A percentile compares a stretch with the other conserved stretches of the same genome.
Conservation (phyloP, 92 coral and sea anemone genomes). For the Epizoanthus scotinus region DNA sequence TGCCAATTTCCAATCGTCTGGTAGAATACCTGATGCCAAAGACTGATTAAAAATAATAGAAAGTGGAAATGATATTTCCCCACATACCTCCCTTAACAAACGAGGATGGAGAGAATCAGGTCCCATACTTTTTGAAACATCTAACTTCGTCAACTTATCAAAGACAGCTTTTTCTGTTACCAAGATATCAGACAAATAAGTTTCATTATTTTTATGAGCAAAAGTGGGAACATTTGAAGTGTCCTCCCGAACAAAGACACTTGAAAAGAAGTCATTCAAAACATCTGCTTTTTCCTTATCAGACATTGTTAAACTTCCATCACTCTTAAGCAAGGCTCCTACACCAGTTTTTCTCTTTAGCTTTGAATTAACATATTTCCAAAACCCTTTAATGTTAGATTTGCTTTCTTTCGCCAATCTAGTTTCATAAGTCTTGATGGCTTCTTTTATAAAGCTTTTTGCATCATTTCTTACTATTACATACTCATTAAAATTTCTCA, state of each 20-base stretch:
- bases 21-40: constrained; percentile 28
- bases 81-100: constrained; percentile 23
- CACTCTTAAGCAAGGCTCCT: constrained; percentile 23
- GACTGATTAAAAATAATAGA: constrained; percentile 28
- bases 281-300: constrained; percentile 30
- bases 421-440: constrained; percentile 27
- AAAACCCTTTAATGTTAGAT: constrained; percentile 26
- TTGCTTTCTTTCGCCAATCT: constrained; percentile 30
- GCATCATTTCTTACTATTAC: constrained; percentile 26
- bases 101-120: constrained; percentile 28
- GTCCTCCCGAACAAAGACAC: constrained; percentile 24
- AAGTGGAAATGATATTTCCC: constrained; percentile 23
- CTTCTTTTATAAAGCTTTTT: constrained; percentile 26
- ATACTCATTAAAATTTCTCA: constrained; percentile 28
- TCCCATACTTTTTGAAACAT: constrained; percentile 21
- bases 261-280: constrained; percentile 26
- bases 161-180: constrained; percentile 21
- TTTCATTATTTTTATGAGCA: constrained; percentile 28
- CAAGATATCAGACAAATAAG: constrained; percentile 24
- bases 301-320: constrained; percentile 27
- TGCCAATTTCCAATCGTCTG: constrained; percentile 31
- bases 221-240: constrained; percentile 23
- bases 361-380: constrained; percentile 22
- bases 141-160: constrained; percentile 28
- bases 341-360: constrained; percentile 21